Base-by-base conservation (phyloP, 37 sponge, comb jelly and placozoan genomes). In the Beroe forskalii region DNA sequence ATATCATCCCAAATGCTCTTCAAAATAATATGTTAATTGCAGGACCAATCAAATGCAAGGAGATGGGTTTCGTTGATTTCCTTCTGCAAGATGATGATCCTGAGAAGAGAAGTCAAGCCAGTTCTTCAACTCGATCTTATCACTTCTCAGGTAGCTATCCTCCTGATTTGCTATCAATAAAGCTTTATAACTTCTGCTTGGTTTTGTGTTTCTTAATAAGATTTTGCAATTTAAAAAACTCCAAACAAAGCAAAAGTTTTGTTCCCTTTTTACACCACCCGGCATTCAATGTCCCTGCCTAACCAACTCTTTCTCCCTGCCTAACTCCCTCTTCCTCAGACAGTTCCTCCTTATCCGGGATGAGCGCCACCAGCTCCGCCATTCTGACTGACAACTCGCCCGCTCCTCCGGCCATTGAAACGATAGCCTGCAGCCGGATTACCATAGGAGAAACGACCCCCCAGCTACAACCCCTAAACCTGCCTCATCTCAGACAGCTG, bases 51-150 rank as follows among this genome's bases (percentile, higher is more conserved):
- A 41, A 44, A 25, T 43, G 40, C 1, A 41, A 44, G n/a, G 86
- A 80, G 55, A 80, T 80, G 86, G 55, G 55, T 4, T 80, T 80
- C 42, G 86, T 80, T 1, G 86, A 80, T 17, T 80, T 80, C 28
- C 27, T 80, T 1, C 86, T 80, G 31, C 86, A 80, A 80, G 86
- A 80, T 44, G 55, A 41, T 24, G 86, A 80, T 25, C 86, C 44
- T 23, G 86, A 80, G 1, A 41, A 44, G 86, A 1, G 28, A 37
- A 80, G 86, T 25, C 38, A 80, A 27, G 86, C 86, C 28, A 80
- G 86, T 38, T 44, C 86, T 48, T 37, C 66, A 3, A 35, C 32
- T 35, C 35, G 72, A 32, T 69, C 72, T 36, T 20, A 69, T 35
- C 27, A 69, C 72, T 69, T 69, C 38, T 69, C 72, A 69, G 72